phyloP scores from a whole-genome alignment of 2,888 invertebrate species.

The Anoplius nigerrimus region DNA sequence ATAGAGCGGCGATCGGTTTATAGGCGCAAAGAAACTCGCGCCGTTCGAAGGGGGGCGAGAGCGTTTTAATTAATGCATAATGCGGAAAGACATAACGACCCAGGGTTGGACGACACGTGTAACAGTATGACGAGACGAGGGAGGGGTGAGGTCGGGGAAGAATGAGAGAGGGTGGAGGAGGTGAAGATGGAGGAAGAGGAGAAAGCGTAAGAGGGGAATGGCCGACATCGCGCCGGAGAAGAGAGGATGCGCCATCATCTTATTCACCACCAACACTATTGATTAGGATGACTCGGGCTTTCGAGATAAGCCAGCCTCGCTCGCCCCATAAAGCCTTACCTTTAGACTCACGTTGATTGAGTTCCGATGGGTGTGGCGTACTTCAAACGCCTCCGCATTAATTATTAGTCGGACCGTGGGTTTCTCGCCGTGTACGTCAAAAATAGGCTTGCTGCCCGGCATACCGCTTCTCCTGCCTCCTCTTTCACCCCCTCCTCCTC shows the following conservation, averaged over 20 bases:
- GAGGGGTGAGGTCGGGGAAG: neutral
- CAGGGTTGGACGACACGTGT: neutral
- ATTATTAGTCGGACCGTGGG: constrained; percentile 61
- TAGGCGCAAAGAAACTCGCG: constrained; percentile 14
- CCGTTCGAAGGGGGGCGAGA: constrained; percentile 28
- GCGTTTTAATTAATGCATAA: constrained; percentile 45
- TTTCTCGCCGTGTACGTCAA: constrained; percentile 43
- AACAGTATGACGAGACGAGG: neutral
- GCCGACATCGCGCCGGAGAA: constrained; percentile 16
- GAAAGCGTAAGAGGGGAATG: constrained; percentile 19
- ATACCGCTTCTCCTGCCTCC: no score
- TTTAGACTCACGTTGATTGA: constrained; percentile 66
- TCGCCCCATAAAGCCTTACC: constrained; percentile 40
- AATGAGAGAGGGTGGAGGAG: constrained; percentile 10
- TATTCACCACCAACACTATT: constrained; percentile 61
- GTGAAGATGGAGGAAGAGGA: constrained; percentile 8
- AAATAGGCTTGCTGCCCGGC: constrained; percentile 27
- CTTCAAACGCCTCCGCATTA: constrained; percentile 71
- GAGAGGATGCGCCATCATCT: constrained; percentile 54
- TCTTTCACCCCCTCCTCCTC: constrained; percentile 12
- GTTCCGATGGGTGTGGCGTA: constrained; percentile 70
- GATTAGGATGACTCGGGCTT: constrained; percentile 71
- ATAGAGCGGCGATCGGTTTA: constrained; percentile 20
- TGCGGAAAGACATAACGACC: constrained; percentile 11
- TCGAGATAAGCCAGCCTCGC: constrained; percentile 61